phyloP scores from a whole-genome alignment of 2,888 invertebrate genomes.

The Metopia argyrocephala region DNA sequence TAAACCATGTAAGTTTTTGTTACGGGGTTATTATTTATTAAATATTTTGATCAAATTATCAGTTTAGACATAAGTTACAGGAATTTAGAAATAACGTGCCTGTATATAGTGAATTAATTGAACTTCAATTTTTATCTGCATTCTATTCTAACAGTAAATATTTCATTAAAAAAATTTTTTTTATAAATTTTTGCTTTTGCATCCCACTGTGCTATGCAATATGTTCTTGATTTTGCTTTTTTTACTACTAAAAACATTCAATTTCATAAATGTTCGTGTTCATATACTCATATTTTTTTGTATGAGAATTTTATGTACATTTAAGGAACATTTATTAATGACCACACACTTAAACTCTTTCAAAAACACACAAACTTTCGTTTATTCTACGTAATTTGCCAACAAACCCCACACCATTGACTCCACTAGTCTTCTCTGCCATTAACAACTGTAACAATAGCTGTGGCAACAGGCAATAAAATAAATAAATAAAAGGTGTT shows the following conservation, averaged over 20 bases:
- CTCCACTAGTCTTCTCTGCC: background rate
- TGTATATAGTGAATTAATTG: too few species aligned
- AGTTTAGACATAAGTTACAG: too few species aligned
- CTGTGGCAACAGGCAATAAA: conserved; percentile 1
- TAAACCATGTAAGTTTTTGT: too few species aligned
- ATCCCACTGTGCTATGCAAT: conserved; percentile 33
- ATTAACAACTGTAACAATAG: background rate
- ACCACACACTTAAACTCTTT: conserved; percentile 52
- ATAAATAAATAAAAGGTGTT: conserved; percentile 60
- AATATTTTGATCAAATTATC: too few species aligned
- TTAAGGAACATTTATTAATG: conserved; percentile 73
- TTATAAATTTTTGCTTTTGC: background rate
- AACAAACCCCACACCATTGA: background rate
- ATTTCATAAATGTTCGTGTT: conserved; percentile 52
- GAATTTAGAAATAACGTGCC: too few species aligned
- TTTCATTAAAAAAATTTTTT: too few species aligned
- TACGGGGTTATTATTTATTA: too few species aligned
- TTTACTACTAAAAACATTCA: background rate
- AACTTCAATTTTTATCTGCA: too few species aligned
- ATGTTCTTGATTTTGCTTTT: background rate
- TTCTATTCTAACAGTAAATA: too few species aligned
- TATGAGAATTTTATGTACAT: conserved; percentile 23
- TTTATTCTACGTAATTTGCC: background rate
- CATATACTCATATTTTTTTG: background rate
- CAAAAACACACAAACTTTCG: conserved; percentile 27